Evolutionary conservation across 2,888 invertebrate genomes (phyloP), one percentile per base, ranked within the genome.

Genomic region (Noctua comes): DNA sequence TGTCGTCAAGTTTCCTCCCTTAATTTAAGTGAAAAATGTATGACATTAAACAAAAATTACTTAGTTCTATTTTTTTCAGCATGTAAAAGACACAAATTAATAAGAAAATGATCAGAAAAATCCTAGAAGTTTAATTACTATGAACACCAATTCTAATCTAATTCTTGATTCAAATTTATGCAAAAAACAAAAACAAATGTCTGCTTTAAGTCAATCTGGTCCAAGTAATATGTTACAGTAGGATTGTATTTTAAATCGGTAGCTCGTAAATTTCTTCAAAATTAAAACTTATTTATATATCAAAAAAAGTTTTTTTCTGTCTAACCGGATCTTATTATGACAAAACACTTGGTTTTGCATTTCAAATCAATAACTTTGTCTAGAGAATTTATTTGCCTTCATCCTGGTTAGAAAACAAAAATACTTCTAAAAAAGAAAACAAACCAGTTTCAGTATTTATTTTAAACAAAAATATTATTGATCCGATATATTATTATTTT

Each of bases 111-210:
- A 10, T n/a, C 7, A 10, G 11, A 16, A 72, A 48, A n/a, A 13
- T n/a, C 24, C 24, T 46, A 8, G 5, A 48, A 36, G 1, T 8
- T 48, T 69, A 48, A n/a, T 48, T 48, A 21, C 13, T 31, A 24
- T 21, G 6, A 27, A 64, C 31, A 31, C 16, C 18, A 10, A 31
- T 16, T 24, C 8, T 16, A 21, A 43, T 66, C 6, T 10, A 66
- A 27, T 31, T 10, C 43, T 31, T 18, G 11, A 68, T 31, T 18
- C 4, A 36, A 36, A 27, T n/a, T 54, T 7, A 18, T 8, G 10
- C 8, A 59, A 72, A 54, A 57, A n/a, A n/a, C n/a, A 43, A 43
- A 76, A 77, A 43, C n/a, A 51, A 16, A 54, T 77, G 24, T 43
- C 8, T 24, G 8, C 31, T 7, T 0, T n/a, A 51, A 43, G 31